Evolutionary conservation across 2,113 vertebrate species (phyloP).

Genomic region (Vanacampus margaritifer): DNA sequence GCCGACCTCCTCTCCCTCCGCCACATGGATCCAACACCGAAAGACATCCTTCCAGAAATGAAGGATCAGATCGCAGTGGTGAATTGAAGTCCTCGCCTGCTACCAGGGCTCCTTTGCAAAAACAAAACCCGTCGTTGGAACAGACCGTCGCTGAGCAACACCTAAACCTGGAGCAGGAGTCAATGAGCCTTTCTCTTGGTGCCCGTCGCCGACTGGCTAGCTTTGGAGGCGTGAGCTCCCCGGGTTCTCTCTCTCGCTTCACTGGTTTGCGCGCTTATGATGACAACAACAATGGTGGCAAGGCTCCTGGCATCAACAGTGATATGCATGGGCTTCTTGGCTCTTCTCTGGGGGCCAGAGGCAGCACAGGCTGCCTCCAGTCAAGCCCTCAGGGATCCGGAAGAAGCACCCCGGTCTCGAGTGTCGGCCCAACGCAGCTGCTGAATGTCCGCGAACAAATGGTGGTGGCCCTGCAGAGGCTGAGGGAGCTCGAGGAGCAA

Average conservation of each 20-base stretch:
- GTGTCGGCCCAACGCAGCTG: slow-evolving; percentile 82
- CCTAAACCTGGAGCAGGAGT: slow-evolving; percentile 80
- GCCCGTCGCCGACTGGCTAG: slow-evolving; percentile 86
- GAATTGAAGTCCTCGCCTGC: slow-evolving; percentile 77
- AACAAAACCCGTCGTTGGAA: slow-evolving; percentile 80
- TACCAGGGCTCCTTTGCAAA: slow-evolving; percentile 70
- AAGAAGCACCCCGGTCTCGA: slow-evolving; percentile 80
- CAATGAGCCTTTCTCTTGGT: slow-evolving; percentile 66
- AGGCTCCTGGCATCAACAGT: slow-evolving; percentile 62
- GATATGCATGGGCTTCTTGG: slow-evolving; percentile 68
- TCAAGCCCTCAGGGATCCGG: slow-evolving; percentile 88
- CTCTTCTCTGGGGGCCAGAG: slow-evolving; percentile 78
- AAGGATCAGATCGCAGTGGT: slow-evolving; percentile 60
- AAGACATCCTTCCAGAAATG: slow-evolving; percentile 66
- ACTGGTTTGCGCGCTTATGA: slow-evolving; percentile 77
- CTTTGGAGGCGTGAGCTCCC: slow-evolving; percentile 87
- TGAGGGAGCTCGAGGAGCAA: slow-evolving; percentile 94
- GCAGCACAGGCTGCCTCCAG: slow-evolving; percentile 73
- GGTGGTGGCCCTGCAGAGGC: slow-evolving; percentile 88
- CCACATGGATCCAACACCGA: slow-evolving; percentile 50
- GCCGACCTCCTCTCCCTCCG: slow-evolving; percentile 70
- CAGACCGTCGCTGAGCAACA: slow-evolving; percentile 81
- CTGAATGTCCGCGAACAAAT: slow-evolving; percentile 95
- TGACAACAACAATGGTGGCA: slow-evolving; percentile 79
- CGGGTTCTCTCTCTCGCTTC: slow-evolving; percentile 82